A percentile compares a stretch with the other conserved stretches of the same genome.
phyloP scores from a whole-genome alignment of 1,140 invertebrate genomes.

The Colletes gigas region DNA sequence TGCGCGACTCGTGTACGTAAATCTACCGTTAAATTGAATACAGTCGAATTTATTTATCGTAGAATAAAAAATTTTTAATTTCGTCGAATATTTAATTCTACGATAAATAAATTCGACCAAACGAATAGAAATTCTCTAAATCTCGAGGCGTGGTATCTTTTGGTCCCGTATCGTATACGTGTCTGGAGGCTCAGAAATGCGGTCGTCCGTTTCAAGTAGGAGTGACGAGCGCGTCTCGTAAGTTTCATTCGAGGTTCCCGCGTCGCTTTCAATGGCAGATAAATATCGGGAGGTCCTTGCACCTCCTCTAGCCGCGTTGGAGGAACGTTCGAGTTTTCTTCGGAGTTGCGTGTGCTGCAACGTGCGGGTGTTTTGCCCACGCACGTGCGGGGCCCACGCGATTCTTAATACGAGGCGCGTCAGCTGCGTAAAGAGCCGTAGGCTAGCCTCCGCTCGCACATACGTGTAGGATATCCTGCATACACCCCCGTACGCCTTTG shows the following conservation, averaged over 20 bases:
- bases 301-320: slow-evolving; percentile 16
- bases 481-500: slow-evolving; percentile 70
- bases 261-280: slow-evolving; percentile 42
- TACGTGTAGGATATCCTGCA: slow-evolving; percentile 31
- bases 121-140: too few species aligned
- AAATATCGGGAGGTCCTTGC: slow-evolving; percentile 46
- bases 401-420: slow-evolving; percentile 67
- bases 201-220: neutral
- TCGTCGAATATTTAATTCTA: too few species aligned
- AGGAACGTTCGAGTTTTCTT: slow-evolving; percentile 43
- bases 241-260: slow-evolving; percentile 17
- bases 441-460: slow-evolving; percentile 34
- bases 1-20: too few species aligned
- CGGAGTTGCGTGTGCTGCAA: slow-evolving; percentile 39
- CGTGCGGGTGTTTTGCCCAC: slow-evolving; percentile 66
- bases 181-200: neutral
- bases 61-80: too few species aligned
- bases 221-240: slow-evolving; percentile 20
- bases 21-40: too few species aligned
- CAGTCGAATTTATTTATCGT: too few species aligned
- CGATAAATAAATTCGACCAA: too few species aligned
- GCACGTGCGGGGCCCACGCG: slow-evolving; percentile 65
- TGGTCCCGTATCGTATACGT: too few species aligned
- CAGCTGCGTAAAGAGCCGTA: slow-evolving; percentile 72
- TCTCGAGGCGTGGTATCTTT: too few species aligned